Conservation (phyloP, 2,113 vertebrate genomes). For the Tympanuchus pallidicinctus region DNA sequence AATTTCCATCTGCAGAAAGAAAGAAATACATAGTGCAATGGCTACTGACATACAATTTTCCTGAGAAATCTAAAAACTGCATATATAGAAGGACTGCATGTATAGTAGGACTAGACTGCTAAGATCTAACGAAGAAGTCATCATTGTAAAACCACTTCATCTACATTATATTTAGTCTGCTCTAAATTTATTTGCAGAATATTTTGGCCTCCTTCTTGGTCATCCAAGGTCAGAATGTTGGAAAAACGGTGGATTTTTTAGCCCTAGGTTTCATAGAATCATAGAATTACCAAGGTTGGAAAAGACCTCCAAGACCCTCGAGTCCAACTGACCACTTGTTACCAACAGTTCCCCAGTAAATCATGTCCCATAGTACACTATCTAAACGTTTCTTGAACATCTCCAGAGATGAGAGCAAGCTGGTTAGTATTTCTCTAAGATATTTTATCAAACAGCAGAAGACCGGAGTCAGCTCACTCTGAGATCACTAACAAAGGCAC, state of each 20-base stretch:
- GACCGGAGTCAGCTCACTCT: fast-evolving
- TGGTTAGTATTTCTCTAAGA: fast-evolving
- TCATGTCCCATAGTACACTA: too few species aligned
- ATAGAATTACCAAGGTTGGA: too few species aligned
- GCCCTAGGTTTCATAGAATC: neutral
- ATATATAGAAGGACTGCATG: neutral
- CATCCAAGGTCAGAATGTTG: neutral
- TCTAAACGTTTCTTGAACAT: too few species aligned
- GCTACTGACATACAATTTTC: neutral
- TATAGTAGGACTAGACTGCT: fast-evolving
- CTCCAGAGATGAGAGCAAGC: neutral
- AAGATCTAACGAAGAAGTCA: neutral
- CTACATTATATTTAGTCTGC: fast-evolving
- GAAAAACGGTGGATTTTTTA: neutral
- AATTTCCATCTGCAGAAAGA: slow-evolving; percentile 8
- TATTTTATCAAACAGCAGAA: neutral
- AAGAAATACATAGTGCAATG: neutral
- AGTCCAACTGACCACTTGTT: too few species aligned
- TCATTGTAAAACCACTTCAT: neutral
- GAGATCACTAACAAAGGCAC: neutral
- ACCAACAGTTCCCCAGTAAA: too few species aligned
- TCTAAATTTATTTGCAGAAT: neutral
- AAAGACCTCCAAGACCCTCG: too few species aligned
- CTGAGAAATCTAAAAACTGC: neutral
- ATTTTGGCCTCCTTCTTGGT: neutral